Conservation (phyloP, 1,140 invertebrate genomes). For the Drosophila littoralis region DNA sequence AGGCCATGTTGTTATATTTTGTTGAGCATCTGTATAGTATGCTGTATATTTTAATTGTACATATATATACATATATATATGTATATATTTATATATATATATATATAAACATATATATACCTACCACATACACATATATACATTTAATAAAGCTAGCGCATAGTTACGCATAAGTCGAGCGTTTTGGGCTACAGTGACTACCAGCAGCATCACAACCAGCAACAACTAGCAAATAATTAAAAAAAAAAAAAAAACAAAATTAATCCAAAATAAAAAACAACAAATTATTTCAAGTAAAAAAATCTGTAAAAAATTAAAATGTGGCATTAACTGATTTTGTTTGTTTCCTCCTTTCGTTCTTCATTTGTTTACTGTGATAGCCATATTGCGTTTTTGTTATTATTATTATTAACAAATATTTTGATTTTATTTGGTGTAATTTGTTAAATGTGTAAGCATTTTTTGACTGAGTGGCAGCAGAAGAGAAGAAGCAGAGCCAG, state of each 20-base stretch:
- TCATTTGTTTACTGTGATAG: slow-evolving; percentile 80
- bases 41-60: slow-evolving; percentile 62
- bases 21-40: slow-evolving; percentile 55
- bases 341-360: slow-evolving; percentile 32
- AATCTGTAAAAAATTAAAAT: slow-evolving; percentile 47
- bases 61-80: slow-evolving; percentile 37
- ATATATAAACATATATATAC: slow-evolving; percentile 11
- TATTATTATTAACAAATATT: slow-evolving; percentile 27
- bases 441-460: slow-evolving; percentile 77
- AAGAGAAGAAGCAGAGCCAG: slow-evolving; percentile 40
- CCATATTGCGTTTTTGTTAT: slow-evolving; percentile 67
- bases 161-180: slow-evolving; percentile 37
- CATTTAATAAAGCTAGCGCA: slow-evolving; percentile 37
- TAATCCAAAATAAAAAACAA: slow-evolving; percentile 58
- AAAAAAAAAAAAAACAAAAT: slow-evolving; percentile 37
- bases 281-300: slow-evolving; percentile 35
- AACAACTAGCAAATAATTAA: slow-evolving; percentile 37
- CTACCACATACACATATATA: slow-evolving; percentile 1
- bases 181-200: slow-evolving; percentile 53
- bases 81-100: slow-evolving; percentile 52
- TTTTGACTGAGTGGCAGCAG: slow-evolving; percentile 57
- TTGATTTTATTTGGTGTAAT: slow-evolving; percentile 43
- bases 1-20: slow-evolving; percentile 74
- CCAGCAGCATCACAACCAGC: slow-evolving; percentile 64
- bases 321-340: slow-evolving; percentile 51